Evolutionary conservation across 2,797 vertebrate species (phyloP).

Genomic region (Sebastiscus tertius): DNA sequence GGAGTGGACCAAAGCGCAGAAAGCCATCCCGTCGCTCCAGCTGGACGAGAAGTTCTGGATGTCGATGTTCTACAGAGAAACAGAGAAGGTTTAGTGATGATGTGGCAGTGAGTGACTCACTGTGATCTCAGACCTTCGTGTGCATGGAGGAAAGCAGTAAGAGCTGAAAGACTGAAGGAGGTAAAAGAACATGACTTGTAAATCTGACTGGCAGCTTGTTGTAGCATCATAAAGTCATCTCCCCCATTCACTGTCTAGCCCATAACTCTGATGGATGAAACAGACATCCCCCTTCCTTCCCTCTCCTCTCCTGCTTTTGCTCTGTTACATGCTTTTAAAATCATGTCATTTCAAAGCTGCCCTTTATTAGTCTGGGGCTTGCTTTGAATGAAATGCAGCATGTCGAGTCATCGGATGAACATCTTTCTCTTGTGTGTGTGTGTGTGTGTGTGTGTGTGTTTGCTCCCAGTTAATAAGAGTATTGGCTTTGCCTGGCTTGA

Average conservation of each 20-base stretch:
- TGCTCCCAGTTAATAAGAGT: constrained; percentile 52
- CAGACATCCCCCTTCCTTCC: constrained; percentile 22
- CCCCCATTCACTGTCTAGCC: constrained; percentile 18
- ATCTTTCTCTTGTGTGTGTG: constrained; percentile 9
- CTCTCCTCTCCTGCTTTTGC: constrained; percentile 1
- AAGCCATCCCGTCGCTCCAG: constrained; percentile 97
- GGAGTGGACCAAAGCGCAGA: constrained; percentile 95
- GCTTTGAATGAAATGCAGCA: constrained; percentile 58
- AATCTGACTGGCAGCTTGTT: constrained; percentile 36
- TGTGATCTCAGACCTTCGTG: background rate
- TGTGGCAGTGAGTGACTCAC: background rate
- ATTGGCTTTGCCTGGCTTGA: constrained; percentile 49
- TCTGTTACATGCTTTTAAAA: constrained; percentile 45
- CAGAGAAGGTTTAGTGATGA: constrained; percentile 8
- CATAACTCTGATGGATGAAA: constrained; percentile 54
- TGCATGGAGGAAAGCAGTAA: background rate
- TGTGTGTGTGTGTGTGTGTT: constrained; percentile 17
- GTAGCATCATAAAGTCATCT: constrained; percentile 36
- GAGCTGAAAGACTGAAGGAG: background rate
- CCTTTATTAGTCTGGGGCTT: constrained; percentile 51
- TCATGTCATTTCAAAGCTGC: constrained; percentile 38
- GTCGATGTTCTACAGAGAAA: constrained; percentile 88
- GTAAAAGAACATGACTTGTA: constrained; percentile 26
- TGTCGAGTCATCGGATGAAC: constrained; percentile 40
- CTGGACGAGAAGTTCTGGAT: constrained; percentile 98